Base-by-base conservation (phyloP, 2,888 invertebrate species). In the Parasteatoda lunata region DNA sequence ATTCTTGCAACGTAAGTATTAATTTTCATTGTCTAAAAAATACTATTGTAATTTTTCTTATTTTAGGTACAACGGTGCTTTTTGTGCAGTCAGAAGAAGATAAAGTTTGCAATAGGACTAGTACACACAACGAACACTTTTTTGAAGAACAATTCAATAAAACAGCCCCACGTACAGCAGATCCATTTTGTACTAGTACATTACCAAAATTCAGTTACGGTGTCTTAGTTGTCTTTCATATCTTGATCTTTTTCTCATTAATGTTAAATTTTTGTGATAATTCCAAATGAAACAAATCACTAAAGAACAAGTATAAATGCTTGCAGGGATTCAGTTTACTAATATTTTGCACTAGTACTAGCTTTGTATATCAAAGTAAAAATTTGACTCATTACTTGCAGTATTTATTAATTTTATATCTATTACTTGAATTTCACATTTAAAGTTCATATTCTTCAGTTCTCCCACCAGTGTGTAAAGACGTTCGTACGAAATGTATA, bases 171-270 rank as follows among this genome's bases (percentile, higher is more conserved):
- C 77, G 81, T 8, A 87, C 86, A 30, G 77, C 82, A n/a, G 86
- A 87, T 47, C 83, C 83, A 0, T 87, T 87, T 66, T 87, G 86
- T 51, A 82, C 70, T 3, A 82, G 64, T 47, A 87, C 86, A 11
- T 69, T 87, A 47, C 77, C 77, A 11, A 47, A 77, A n/a, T 87
- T 87, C 80, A 87, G 76, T 30, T 80, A 87, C n/a, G 82, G 86
- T 47, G 86, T 87, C 15, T 59, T 87, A n/a, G 73, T 87, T 15
- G 64, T 87, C 13, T 73, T 87, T 72, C 72, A 87, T 45, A 15
- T 87, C 7, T 77, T 87, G 7, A 64, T 87, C 3, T 87, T 87
- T 69, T 87, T 87, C 45, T 87, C 86, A 13, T 47, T 87, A n/a
- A 73, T 87, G 8, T 76, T 87, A 8, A 73, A 81, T n/a, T 87